A percentile compares a stretch with the other conserved stretches of the same genome.
Evolutionary conservation across 2,888 invertebrate genomes (phyloP).

Genomic region (Invenusta paracnida): DNA sequence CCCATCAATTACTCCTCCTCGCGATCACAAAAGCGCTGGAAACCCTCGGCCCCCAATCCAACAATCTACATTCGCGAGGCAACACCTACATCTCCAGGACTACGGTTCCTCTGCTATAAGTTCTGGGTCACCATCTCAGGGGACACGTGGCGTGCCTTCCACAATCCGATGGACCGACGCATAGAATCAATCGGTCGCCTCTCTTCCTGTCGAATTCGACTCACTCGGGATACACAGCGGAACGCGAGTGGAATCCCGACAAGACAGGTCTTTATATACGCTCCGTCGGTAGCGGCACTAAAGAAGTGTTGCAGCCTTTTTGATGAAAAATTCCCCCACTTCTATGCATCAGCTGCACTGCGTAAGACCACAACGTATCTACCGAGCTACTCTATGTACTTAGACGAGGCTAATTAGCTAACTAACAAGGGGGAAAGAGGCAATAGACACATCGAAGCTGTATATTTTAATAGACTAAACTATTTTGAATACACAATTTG

Average conservation of each 20-base stretch:
- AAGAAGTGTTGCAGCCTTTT: slow-evolving; percentile 41
- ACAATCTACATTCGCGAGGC: not conserved
- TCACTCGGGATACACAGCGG: slow-evolving; percentile 1
- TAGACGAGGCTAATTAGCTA: not conserved
- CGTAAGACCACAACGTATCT: not conserved
- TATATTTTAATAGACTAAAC: too few relatives aligned
- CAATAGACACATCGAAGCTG: too few relatives aligned
- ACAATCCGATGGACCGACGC: slow-evolving; percentile 41
- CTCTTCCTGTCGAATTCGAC: slow-evolving; percentile 38
- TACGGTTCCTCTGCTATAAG: slow-evolving; percentile 31
- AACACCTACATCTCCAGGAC: not conserved
- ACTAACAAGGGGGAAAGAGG: too few relatives aligned
- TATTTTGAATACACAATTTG: not conserved
- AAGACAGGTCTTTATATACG: slow-evolving; percentile 30
- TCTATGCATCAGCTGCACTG: slow-evolving; percentile 38
- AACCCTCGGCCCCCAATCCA: not conserved
- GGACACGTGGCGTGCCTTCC: slow-evolving; percentile 36
- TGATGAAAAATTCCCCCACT: slow-evolving; percentile 42
- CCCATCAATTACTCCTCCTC: not conserved
- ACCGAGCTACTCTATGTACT: not conserved
- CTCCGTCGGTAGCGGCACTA: slow-evolving; percentile 21
- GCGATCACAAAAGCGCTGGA: not conserved
- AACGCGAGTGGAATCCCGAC: slow-evolving; percentile 13
- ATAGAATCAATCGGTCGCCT: slow-evolving; percentile 41
- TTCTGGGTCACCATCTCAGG: slow-evolving; percentile 35